These are phyloP conservation scores for Drosophila paracracens DNA, from an alignment of 2,888 invertebrate genomes.

Conservation along the genomic window DNA sequence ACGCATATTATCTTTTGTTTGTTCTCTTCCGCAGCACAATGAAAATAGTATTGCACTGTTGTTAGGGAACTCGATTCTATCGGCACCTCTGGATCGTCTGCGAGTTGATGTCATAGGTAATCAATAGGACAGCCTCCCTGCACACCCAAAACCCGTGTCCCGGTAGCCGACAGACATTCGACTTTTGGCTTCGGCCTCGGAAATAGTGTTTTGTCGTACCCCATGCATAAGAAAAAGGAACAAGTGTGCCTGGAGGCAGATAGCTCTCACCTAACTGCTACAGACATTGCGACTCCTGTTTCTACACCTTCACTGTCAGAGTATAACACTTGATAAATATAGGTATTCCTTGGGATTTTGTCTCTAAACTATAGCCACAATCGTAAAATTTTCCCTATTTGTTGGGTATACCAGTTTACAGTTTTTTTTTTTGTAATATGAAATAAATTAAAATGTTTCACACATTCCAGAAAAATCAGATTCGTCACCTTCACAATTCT, in stretches of 20 bases:
- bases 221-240: not conserved
- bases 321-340: not conserved
- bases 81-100: slow-evolving; percentile 36
- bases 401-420: not conserved
- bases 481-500: slow-evolving; percentile 73
- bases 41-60: slow-evolving; percentile 21
- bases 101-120: slow-evolving; percentile 45
- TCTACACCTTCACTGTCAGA: not conserved
- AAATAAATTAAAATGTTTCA: slow-evolving; percentile 66
- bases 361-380: not conserved
- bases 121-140: slow-evolving; percentile 45
- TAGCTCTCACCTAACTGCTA: not conserved
- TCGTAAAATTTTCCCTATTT: not conserved
- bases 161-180: slow-evolving; percentile 1
- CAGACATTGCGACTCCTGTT: not conserved
- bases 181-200: slow-evolving; percentile 2
- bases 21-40: slow-evolving; percentile 17
- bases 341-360: not conserved
- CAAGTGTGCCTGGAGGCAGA: not conserved
- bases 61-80: slow-evolving; percentile 15
- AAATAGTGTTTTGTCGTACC: not conserved
- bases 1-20: slow-evolving; percentile 38
- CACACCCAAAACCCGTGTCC: slow-evolving; percentile 7
- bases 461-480: slow-evolving; percentile 72
- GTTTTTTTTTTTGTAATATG: slow-evolving; percentile 20